Percentiles rank a stretch among this genome's conserved stretches.
These are phyloP conservation scores for Gobiocypris rarus DNA, from an alignment of 2,113 vertebrate species.

Conservation along the genomic window DNA sequence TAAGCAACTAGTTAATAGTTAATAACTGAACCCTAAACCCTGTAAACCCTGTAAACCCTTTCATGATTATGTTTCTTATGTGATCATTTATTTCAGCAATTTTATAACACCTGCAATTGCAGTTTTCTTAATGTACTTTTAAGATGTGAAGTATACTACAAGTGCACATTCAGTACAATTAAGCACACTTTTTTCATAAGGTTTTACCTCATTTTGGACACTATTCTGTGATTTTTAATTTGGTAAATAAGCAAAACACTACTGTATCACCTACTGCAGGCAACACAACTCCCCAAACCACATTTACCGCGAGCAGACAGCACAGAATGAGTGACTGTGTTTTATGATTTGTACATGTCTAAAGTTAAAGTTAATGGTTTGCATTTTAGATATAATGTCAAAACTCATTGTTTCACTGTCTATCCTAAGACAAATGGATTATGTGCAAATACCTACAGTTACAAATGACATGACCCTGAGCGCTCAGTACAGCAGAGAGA, in stretches of 20 bases:
- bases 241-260: background rate
- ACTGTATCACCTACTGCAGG: background rate
- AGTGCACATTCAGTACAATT: background rate
- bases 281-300: background rate
- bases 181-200: background rate
- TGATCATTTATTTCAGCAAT: too few species aligned
- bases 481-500: background rate
- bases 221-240: background rate
- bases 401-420: background rate
- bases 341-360: background rate
- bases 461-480: slow-evolving; percentile 7
- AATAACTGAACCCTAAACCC: too few species aligned
- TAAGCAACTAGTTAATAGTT: too few species aligned
- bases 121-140: background rate
- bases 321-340: background rate
- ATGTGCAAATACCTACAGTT: slow-evolving; percentile 19
- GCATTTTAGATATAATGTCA: background rate
- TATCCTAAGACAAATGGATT: background rate
- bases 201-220: background rate
- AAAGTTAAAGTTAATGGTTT: background rate
- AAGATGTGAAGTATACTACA: background rate
- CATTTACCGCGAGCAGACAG: background rate
- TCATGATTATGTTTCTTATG: too few species aligned
- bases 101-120: too few species aligned
- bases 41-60: too few species aligned